phyloP scores from a whole-genome alignment of 2,888 invertebrate species.

The Phaonia tiefii region DNA sequence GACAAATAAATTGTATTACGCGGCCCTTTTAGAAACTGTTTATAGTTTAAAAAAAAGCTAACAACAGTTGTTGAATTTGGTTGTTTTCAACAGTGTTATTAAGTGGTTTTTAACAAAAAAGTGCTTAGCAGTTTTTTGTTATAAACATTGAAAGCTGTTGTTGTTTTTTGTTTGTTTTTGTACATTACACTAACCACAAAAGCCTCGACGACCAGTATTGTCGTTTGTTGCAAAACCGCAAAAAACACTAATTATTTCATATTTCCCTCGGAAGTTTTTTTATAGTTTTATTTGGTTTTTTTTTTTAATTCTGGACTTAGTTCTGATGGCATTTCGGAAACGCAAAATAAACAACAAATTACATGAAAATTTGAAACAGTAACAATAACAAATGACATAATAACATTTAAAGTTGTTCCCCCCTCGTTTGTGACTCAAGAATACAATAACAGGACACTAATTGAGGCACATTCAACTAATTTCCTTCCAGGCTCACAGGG shows the following conservation, averaged over 20 bases:
- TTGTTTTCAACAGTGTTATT: constrained; percentile 44
- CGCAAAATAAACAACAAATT: constrained; percentile 17
- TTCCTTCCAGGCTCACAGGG: constrained; percentile 57
- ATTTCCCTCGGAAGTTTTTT: constrained; percentile 17
- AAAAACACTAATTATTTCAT: constrained; percentile 65
- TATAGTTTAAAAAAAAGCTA: constrained; percentile 17
- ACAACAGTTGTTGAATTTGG: constrained; percentile 43
- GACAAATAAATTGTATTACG: neutral
- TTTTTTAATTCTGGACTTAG: neutral
- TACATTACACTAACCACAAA: constrained; percentile 52
- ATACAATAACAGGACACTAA: constrained; percentile 64
- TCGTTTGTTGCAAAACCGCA: constrained; percentile 58
- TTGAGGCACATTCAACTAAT: constrained; percentile 68
- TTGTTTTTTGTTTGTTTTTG: neutral
- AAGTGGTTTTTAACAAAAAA: constrained; percentile 53
- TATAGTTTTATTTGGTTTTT: neutral
- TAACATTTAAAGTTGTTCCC: constrained; percentile 18
- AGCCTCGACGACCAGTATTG: constrained; percentile 62
- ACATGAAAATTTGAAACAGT: constrained; percentile 12
- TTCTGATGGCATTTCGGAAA: neutral
- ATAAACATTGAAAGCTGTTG: no score
- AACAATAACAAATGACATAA: constrained; percentile 7
- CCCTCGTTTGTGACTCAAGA: no score
- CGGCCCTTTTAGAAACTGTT: neutral
- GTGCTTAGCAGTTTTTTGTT: constrained; percentile 4